phyloP scores from a whole-genome alignment of 1,140 invertebrate genomes.

The Ditylenchus dipsaci region DNA sequence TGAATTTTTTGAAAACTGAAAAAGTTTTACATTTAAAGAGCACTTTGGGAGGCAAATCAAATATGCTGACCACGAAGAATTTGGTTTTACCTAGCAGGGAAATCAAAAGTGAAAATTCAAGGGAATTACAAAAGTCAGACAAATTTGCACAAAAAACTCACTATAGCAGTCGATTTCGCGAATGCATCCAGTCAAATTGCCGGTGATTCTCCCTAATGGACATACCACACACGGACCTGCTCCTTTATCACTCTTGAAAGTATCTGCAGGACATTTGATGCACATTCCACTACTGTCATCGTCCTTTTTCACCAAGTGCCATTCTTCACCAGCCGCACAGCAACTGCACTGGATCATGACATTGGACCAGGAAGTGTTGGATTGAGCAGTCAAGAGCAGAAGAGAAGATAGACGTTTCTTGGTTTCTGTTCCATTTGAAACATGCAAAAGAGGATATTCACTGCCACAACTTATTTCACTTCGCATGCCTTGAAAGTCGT shows the following conservation, averaged over 20 bases:
- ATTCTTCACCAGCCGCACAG: neutral
- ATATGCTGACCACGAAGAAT: too few relatives aligned
- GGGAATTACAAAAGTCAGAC: neutral
- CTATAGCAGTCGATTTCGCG: slow-evolving; percentile 15
- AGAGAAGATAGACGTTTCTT: neutral
- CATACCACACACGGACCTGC: slow-evolving; percentile 6
- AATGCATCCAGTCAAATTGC: slow-evolving; percentile 15
- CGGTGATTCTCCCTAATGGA: slow-evolving; percentile 12
- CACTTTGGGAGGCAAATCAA: too few relatives aligned
- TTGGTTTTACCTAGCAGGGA: too few relatives aligned
- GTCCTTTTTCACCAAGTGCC: neutral
- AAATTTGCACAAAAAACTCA: neutral
- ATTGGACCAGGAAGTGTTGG: neutral
- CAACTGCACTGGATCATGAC: neutral
- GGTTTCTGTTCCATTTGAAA: neutral
- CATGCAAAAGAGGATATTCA: neutral
- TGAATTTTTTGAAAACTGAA: too few relatives aligned
- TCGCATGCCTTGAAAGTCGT: neutral
- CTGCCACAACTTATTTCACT: neutral
- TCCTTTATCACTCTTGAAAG: slow-evolving; percentile 9
- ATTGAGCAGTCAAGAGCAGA: neutral
- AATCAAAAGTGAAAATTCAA: too few relatives aligned
- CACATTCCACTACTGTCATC: neutral
- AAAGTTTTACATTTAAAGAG: too few relatives aligned
- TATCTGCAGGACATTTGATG: slow-evolving; percentile 15